Conservation (phyloP, 2,797 vertebrate species). For the Cossypha heuglini region DNA sequence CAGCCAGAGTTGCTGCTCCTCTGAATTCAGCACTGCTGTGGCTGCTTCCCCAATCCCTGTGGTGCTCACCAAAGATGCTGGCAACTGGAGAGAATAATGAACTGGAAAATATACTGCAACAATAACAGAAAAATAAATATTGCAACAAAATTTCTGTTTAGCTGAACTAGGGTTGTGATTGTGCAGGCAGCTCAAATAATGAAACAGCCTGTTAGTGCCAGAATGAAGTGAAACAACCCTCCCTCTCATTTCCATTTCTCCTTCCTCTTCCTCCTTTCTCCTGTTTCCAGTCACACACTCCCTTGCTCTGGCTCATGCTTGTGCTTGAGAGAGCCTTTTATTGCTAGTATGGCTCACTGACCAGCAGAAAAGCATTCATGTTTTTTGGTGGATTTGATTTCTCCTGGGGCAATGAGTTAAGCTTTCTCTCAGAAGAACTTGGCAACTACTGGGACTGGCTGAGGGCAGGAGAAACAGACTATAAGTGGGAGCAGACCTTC, state of each 20-base stretch:
- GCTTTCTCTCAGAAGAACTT: not conserved
- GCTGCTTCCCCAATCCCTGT: not conserved
- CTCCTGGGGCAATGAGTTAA: not conserved
- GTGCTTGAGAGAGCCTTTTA: not conserved
- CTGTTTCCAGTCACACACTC: not conserved
- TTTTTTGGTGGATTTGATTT: not conserved
- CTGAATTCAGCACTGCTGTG: not conserved
- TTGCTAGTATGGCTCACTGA: not conserved
- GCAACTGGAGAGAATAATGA: not conserved
- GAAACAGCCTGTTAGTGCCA: not conserved
- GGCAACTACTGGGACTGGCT: not conserved
- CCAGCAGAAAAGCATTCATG: not conserved
- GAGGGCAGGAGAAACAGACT: not conserved
- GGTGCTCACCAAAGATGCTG: not conserved
- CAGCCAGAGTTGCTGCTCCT: not conserved
- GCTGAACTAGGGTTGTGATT: not conserved
- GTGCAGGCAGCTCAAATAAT: not conserved
- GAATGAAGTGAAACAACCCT: not conserved
- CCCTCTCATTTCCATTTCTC: not conserved
- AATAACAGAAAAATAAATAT: not conserved
- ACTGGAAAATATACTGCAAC: not conserved
- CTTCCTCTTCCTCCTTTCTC: not conserved
- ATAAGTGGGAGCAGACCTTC: not conserved
- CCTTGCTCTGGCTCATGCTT: not conserved
- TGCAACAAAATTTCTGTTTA: not conserved